A percentile compares a stretch with the other conserved stretches of the same genome.
Evolutionary conservation across 37 sponge, comb jelly and placozoan species (phyloP).

Genomic region (Tethya wilhelma): DNA sequence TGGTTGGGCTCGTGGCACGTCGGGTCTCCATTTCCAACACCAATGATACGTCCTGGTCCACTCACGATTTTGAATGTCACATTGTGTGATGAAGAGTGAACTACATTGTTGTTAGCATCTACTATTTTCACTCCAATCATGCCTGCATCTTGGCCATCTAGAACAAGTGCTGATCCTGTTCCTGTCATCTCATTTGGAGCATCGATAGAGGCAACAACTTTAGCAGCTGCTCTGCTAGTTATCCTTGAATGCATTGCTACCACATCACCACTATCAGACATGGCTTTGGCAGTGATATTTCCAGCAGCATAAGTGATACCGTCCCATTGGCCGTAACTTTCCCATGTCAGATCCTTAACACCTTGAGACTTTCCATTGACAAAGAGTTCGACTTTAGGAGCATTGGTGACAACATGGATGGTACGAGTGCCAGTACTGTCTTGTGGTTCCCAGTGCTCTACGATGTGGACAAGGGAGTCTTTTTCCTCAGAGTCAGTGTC

Average conservation of each 20-base stretch:
- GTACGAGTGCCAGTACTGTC: conserved; percentile 5
- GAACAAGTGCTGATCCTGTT: conserved; percentile 56
- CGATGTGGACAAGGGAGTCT: conserved; percentile 61
- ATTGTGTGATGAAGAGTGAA: conserved; percentile 38
- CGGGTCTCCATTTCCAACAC: conserved; percentile 73
- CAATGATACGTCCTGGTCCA: conserved; percentile 65
- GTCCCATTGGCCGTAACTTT: conserved; percentile 58
- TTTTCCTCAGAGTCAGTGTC: conserved; percentile 13
- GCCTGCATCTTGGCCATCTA: conserved; percentile 71
- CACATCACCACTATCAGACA: neutral
- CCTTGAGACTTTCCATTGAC: conserved; percentile 64
- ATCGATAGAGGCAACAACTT: conserved; percentile 25
- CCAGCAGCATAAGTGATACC: conserved; percentile 27
- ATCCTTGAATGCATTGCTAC: conserved; percentile 48
- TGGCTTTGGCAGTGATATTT: conserved; percentile 43
- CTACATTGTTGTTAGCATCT: conserved; percentile 36
- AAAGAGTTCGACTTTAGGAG: conserved; percentile 44
- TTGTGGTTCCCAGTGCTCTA: conserved; percentile 42
- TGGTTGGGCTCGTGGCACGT: conserved; percentile 68
- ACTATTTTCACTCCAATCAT: conserved; percentile 60
- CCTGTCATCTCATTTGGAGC: conserved; percentile 43
- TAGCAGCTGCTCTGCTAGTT: conserved; percentile 38
- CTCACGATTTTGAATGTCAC: conserved; percentile 57
- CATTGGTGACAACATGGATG: conserved; percentile 69
- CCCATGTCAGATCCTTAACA: conserved; percentile 20